These are phyloP conservation scores for Cephus rjabovi DNA, from an alignment of 2,888 invertebrate species.

Conservation along the genomic window DNA sequence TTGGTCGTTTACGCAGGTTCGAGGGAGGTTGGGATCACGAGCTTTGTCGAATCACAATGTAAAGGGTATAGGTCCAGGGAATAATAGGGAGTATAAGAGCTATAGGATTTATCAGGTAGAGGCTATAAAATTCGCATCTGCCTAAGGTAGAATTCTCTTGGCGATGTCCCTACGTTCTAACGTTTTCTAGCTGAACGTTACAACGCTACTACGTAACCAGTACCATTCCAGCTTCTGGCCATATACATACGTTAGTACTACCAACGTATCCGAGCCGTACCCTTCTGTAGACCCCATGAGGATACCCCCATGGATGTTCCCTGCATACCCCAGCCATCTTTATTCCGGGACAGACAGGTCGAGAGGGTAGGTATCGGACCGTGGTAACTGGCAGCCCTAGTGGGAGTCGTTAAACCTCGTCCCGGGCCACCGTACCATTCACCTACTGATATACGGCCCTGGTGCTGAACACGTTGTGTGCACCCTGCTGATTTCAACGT, in stretches of 20 bases:
- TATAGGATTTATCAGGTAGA: not conserved
- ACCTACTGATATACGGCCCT: slow-evolving; percentile 58
- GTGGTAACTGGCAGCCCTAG: slow-evolving; percentile 64
- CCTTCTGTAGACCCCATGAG: slow-evolving; percentile 50
- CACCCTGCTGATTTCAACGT: slow-evolving; percentile 50
- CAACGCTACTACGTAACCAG: not conserved
- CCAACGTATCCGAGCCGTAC: slow-evolving; percentile 23
- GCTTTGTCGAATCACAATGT: not conserved
- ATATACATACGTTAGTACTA: slow-evolving; percentile 12
- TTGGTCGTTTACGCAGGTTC: not conserved
- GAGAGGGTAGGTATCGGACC: slow-evolving; percentile 66
- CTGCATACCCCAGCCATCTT: slow-evolving; percentile 55
- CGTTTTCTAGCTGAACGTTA: not conserved
- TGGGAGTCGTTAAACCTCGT: slow-evolving; percentile 65
- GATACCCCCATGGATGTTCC: slow-evolving; percentile 44
- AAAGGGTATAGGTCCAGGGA: not conserved
- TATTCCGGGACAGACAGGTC: slow-evolving; percentile 62
- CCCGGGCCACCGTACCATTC: slow-evolving; percentile 53
- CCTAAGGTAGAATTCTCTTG: not conserved
- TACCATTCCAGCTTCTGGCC: not conserved
- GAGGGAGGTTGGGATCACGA: not conserved
- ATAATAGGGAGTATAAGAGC: not conserved
- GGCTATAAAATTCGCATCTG: not conserved
- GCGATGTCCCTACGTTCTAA: not conserved
- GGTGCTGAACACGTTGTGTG: slow-evolving; percentile 31